Conservation (phyloP, 2,888 invertebrate species). For the Rhagophthalmus giganteus region DNA sequence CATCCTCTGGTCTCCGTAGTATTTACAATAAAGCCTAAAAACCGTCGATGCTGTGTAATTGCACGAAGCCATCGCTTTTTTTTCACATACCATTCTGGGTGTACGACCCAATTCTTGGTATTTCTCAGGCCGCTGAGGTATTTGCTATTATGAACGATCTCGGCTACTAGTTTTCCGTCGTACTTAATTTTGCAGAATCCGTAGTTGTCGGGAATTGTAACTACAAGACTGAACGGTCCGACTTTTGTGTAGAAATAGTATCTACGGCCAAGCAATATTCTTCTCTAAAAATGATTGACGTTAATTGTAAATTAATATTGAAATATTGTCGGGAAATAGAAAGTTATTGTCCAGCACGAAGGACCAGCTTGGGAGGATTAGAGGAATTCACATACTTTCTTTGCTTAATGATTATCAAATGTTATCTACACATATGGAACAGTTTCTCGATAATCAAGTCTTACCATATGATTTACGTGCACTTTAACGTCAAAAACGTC, state of each 20-base stretch:
- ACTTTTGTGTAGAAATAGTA: slow-evolving; percentile 83
- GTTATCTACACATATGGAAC: no score
- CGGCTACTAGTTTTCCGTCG: slow-evolving; percentile 55
- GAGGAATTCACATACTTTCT: no score
- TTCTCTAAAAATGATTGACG: slow-evolving; percentile 67
- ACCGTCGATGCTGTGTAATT: not conserved
- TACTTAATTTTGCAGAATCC: slow-evolving; percentile 72
- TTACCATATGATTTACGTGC: slow-evolving; percentile 86
- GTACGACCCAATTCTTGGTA: slow-evolving; percentile 74
- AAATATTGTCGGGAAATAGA: no score
- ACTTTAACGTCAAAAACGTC: slow-evolving; percentile 74
- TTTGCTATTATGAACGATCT: slow-evolving; percentile 55
- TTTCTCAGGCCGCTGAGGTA: slow-evolving; percentile 60
- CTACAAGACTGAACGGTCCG: slow-evolving; percentile 83
- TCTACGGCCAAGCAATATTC: slow-evolving; percentile 75
- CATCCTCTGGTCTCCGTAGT: slow-evolving; percentile 22
- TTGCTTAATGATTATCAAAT: no score
- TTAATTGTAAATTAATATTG: no score
- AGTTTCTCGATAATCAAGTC: no score
- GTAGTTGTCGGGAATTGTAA: slow-evolving; percentile 80
- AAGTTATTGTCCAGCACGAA: no score
- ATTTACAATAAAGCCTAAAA: slow-evolving; percentile 32
- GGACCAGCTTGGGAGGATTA: no score
- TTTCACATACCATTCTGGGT: slow-evolving; percentile 76
- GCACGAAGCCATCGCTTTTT: not conserved